Base-by-base conservation (phyloP, 1,140 invertebrate species). In the Penaeus indicus region DNA sequence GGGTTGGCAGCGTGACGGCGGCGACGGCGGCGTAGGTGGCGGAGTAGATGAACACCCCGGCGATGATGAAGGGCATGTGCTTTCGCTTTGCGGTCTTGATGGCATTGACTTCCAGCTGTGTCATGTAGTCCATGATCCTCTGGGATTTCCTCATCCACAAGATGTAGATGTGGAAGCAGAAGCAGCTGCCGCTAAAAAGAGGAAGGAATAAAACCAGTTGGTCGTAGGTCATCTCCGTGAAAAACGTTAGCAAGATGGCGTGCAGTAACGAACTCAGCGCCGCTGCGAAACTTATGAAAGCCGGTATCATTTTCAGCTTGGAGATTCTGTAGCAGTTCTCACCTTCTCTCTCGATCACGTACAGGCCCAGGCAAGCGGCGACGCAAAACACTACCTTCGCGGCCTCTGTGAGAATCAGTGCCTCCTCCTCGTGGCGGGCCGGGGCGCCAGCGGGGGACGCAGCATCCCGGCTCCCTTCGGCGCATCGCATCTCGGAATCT, bases 41-140 rank as follows among this genome's bases (percentile, higher is more conserved):
- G 5, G 67, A 54, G 63, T 72, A 60, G 16, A 72, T n/a, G 32
- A 67, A 27, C 3, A 42, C 64, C 4, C 21, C 83, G 22, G 25
- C 22, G 21, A 84, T 72, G 67, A 72, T 25, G 32, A 72, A 19
- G 21, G 22, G 22, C 27, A 84, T 19, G 63, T 25, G 4, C 42
- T 64, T 38, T 3, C 11, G n/a, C 32, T n/a, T 84, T 18, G 21
- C 16, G 64, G 61, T 21, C 22, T 2, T 63, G 83, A 69, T 27
- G 38, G 38, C 32, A 42, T 72, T 54, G 3, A 5, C 22, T 22
- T 84, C 83, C 38, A 84, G 42, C 47, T 84, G 38, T 32, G 64
- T 47, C 64, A 84, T 21, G 83, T 60, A 84, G n/a, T 38, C 83
- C 47, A 84, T 84, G 38, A 75, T 64, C 32, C 10, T 75, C 1